These are phyloP conservation scores for Leptatherina wallacei DNA, from an alignment of 2,797 vertebrate genomes.

Conservation along the genomic window DNA sequence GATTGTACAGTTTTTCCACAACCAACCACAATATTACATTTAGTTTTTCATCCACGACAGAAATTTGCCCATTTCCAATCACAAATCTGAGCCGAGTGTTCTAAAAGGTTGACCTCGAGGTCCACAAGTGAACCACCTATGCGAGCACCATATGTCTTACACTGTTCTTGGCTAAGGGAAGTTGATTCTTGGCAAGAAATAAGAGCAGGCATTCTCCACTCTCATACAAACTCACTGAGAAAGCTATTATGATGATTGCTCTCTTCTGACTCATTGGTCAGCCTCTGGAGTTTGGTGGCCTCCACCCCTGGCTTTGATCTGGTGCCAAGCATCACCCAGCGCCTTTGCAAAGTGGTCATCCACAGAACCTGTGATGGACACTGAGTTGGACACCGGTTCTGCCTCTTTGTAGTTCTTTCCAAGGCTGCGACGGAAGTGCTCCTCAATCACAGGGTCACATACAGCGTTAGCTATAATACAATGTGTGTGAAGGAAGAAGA, in stretches of 20 bases:
- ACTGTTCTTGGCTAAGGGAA: conserved; percentile 73
- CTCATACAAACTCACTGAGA: conserved; percentile 44
- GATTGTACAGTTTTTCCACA: conserved; percentile 56
- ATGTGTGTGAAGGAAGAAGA: conserved; percentile 3
- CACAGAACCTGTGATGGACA: conserved; percentile 96
- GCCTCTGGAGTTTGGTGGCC: conserved; percentile 81
- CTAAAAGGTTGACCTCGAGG: conserved; percentile 34
- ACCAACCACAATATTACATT: conserved; percentile 23
- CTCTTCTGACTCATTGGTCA: conserved; percentile 85
- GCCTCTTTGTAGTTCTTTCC: conserved; percentile 96
- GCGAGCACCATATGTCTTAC: conserved; percentile 55
- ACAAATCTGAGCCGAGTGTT: conserved; percentile 48
- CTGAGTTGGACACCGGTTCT: conserved; percentile 89
- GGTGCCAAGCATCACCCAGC: conserved; percentile 95
- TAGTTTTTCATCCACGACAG: conserved; percentile 18
- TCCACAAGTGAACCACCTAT: conserved; percentile 24
- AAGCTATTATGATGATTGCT: conserved; percentile 74
- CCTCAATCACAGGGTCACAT: conserved; percentile 96
- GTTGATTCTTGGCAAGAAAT: conserved; percentile 63
- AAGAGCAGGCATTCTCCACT: conserved; percentile 47
- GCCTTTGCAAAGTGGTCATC: conserved; percentile 99
- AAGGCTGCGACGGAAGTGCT: conserved; percentile 97
- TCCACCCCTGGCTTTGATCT: conserved; percentile 93
- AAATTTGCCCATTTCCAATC: conserved; percentile 29
- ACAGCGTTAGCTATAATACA: conserved; percentile 79